Evolutionary conservation across 2,797 vertebrate genomes (phyloP).

Genomic region (Luscinia megarhynchos): DNA sequence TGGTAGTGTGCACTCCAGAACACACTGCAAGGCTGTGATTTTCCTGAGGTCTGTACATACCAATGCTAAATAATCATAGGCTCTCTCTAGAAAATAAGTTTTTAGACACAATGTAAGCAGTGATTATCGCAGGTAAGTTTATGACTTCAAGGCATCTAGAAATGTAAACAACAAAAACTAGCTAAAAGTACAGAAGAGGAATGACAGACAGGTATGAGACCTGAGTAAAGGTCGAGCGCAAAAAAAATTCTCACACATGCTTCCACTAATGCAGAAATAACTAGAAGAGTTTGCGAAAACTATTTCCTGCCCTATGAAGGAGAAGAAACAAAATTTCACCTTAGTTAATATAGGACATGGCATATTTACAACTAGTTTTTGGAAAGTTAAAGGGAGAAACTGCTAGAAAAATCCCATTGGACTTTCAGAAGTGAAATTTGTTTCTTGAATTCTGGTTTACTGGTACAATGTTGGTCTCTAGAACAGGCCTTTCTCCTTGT

Average conservation of each 20-base stretch:
- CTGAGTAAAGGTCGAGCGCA: not conserved
- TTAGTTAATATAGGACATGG: not conserved
- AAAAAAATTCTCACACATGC: not conserved
- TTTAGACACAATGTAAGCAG: not conserved
- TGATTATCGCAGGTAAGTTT: slow-evolving; percentile 23
- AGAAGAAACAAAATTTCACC: not conserved
- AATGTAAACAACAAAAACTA: not conserved
- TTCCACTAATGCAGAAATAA: not conserved
- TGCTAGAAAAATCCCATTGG: not conserved
- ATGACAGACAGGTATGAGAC: not conserved
- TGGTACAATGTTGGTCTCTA: not conserved
- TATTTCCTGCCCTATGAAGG: not conserved
- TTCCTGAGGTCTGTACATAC: not conserved
- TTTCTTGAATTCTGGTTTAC: not conserved
- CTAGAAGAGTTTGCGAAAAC: not conserved
- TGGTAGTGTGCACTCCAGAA: not conserved
- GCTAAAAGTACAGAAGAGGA: not conserved
- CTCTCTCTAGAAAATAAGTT: not conserved
- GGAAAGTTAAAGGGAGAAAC: not conserved
- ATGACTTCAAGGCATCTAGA: not conserved
- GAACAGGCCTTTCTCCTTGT: fast-evolving
- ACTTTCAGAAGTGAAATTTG: not conserved
- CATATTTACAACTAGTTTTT: not conserved
- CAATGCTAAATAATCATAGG: slow-evolving; percentile 22
- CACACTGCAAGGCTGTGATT: not conserved